phyloP scores from a whole-genome alignment of 2,113 vertebrate genomes.

The Oreochromis tanganicae region DNA sequence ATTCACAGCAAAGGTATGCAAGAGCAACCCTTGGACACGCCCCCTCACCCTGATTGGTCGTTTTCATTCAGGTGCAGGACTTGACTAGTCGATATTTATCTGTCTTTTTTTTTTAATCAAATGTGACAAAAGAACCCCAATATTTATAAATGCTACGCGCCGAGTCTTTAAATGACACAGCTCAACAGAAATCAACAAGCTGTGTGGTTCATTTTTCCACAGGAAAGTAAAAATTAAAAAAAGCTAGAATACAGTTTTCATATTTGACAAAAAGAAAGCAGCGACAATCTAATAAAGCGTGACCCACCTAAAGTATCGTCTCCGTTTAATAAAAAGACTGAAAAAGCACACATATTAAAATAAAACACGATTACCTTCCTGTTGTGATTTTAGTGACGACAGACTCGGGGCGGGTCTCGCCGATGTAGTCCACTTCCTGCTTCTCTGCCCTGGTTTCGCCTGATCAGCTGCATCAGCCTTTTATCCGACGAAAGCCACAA shows the following conservation, averaged over 20 bases:
- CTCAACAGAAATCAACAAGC: not conserved
- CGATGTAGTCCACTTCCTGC: conserved; percentile 67
- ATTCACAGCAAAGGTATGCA: not conserved
- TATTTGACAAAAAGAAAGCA: not conserved
- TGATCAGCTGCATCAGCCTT: conserved; percentile 49
- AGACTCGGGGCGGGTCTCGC: conserved; percentile 2
- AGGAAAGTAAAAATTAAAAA: not conserved
- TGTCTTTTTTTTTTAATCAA: not conserved
- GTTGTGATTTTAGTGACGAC: conserved; percentile 6
- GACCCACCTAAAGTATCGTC: not conserved
- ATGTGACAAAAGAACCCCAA: not conserved
- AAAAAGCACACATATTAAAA: not conserved
- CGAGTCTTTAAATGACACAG: not conserved
- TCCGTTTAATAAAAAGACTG: not conserved
- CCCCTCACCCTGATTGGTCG: not conserved
- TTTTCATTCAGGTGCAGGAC: not conserved
- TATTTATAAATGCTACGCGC: not conserved
- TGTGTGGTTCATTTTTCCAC: not conserved
- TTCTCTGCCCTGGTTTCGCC: conserved; percentile 49
- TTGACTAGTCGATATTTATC: not conserved
- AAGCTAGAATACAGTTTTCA: not conserved
- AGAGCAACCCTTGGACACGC: not conserved
- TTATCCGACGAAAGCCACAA: conserved; percentile 57
- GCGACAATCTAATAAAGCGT: not conserved
- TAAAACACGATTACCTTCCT: not conserved